Evolutionary conservation across 2,888 invertebrate species (phyloP), one percentile per base, ranked within the genome.

Genomic region (Rhagonycha fulva): DNA sequence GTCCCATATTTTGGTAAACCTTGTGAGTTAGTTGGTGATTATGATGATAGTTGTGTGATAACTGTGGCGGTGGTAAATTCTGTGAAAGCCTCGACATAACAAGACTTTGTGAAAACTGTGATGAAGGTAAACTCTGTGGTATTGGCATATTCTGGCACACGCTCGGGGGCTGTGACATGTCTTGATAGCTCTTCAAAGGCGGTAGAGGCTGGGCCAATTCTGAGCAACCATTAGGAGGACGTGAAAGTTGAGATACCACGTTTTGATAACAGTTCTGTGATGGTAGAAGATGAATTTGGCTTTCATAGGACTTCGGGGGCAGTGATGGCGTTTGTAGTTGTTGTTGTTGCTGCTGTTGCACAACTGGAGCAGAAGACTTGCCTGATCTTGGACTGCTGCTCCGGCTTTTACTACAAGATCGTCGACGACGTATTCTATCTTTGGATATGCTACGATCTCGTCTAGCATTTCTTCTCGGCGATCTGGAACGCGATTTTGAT

Each of bases 401-500:
- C 67, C 82, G 79, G 28, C 80, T 81, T 23, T 80, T 76, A 85
- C 83, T 87, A 84, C 83, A 85, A 82, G 83, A 86, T 83, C 80
- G 86, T 83, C 82, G 86, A 82, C 83, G 85, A 84, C 84, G 85
- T 82, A 80, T 84, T 83, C 81, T 72, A 68, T 81, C 80, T 71
- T 80, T 82, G 24, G 81, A 80, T 47, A 80, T 81, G 70, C 82
- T 80, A 30, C 83, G 80, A 61, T 78, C 80, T 62, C 80, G 80
- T 67, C 82, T 73, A 19, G 76, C 71, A 26, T 70, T 80, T 66
- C 85, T 78, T 66, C 81, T 75, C 14, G 84, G 85, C n/a, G 85
- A 84, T 62, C 86, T 82, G n/a, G 86, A 84, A 62, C 86, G 82
- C 12, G 86, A 86, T 68, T 85, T 81, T 3, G 87, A 86, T 14